Base-by-base conservation (phyloP, 2,888 invertebrate genomes). In the Ashinkailepas kermadecensis region DNA sequence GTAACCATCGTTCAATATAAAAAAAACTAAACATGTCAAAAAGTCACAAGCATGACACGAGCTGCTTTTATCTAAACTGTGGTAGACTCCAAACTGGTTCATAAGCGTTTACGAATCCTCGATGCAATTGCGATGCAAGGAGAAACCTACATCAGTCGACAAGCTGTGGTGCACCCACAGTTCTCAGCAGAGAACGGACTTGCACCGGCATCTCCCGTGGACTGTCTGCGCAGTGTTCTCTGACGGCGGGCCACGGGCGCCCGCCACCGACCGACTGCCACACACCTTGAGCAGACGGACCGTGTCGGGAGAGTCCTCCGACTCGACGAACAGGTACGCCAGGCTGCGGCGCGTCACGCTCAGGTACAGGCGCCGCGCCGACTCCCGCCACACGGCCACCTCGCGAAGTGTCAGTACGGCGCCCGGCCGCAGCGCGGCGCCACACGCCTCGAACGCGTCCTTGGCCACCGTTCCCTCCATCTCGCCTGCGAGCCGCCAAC, bases 351-450 rank as follows among this genome's bases (percentile, higher is more conserved):
- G 74, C 21, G 74, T 74, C 74, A 74, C 74, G 74, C 74, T 74
- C 74, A 74, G 74, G 21, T 74, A 74, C 13, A 56, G 74, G 23
- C 74, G 54, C 3, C 74, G 74, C 21, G 74, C 74, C 56, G 74
- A 74, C 74, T 74, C 74, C 21, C 74, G 74, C 74, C 74, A 74
- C 74, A 74, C 74, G 54, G 54, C 54, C 54, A 74, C 74, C 12
- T 74, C 74, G 21, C 74, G 74, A 74, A 74, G 74, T 56, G 56
- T 21, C 10, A 74, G 74, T 74, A 56, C 74, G 54, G 23, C 23
- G 56, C 74, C 74, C 21, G 74, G 74, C 74, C 74, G 74, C 74
- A 74, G 74, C 56, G 74, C 74, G 74, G 54, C 74, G 74, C 74
- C 74, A 74, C 74, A 21, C 54, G 1, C 1, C 54, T 74, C 74